Evolutionary conservation across 1,140 invertebrate species (phyloP), one percentile per base, ranked within the genome.

Genomic region (Ips nitidus): DNA sequence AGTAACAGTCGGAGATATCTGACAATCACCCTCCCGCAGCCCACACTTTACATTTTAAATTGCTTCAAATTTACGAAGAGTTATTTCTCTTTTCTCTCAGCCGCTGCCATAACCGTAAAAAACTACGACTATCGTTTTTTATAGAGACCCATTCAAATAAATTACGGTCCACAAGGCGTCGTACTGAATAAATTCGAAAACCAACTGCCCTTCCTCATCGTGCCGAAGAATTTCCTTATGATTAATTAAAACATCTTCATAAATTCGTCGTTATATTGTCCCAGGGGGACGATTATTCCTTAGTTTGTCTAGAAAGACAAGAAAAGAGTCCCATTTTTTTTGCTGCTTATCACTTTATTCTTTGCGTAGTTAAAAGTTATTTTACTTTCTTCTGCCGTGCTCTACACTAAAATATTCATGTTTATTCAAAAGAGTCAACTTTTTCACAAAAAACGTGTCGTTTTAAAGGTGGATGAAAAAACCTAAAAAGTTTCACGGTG

Each of bases 161-260:
- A 67, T 67, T 67, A 67, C 65, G 45, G 56, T 37, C 52, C 63
- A 37, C 52, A 22, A 42, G 65, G 65, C 65, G 37, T 59, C 50
- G 38, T 50, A 42, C 41, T 22, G 50, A 53, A 53, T 62, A 56
- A 41, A 69, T 69, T 61, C 66, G 58, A 53, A 55, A 61, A 53
- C 58, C 52, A 60, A 61, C 57, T 60, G 59, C 50, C 62, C 52
- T 61, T 69, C 59, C 59, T 60, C 53, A 64, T 70, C 52, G 60
- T 56, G 41, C 42, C 42, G 50, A 41, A 64, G 41, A 70, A 50
- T 42, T 65, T 70, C 58, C 69, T 73, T 68, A 69, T 74, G 73
- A 70, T 74, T 74, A 73, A 74, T 74, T 74, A 74, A 74, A 71
- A 74, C 66, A 72, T 74, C 71, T 74, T 72, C 69, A 74, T 72